A percentile compares a stretch with the other conserved stretches of the same genome.
phyloP scores from a whole-genome alignment of 2,888 invertebrate genomes.

The Leptarthrus brevirostris region DNA sequence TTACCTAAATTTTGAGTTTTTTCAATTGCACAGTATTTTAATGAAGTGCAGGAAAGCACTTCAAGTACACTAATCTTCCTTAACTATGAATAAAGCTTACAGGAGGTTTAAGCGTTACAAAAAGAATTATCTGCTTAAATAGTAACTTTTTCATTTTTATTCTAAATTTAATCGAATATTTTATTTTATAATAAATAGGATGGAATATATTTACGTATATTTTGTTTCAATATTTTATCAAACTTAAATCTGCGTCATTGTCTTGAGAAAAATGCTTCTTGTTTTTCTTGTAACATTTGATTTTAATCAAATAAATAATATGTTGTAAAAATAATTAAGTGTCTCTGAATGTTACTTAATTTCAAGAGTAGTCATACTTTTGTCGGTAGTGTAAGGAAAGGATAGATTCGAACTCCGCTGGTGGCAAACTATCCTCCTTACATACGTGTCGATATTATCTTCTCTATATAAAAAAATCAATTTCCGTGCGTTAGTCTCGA shows the following conservation, averaged over 20 bases:
- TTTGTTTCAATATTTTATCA: constrained; percentile 51
- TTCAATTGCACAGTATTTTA: constrained; percentile 32
- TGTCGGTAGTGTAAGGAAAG: too few species aligned
- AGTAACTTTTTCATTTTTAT: constrained; percentile 50
- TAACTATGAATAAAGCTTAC: constrained; percentile 51
- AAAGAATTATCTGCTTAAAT: constrained; percentile 51
- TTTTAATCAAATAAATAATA: too few species aligned
- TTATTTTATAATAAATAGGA: constrained; percentile 54
- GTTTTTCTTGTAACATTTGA: too few species aligned
- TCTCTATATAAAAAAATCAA: too few species aligned
- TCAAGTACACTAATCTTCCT: constrained; percentile 27
- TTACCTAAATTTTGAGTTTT: constrained; percentile 21
- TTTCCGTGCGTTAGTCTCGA: too few species aligned
- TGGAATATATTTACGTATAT: constrained; percentile 56
- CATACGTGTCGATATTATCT: too few species aligned
- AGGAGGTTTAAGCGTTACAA: constrained; percentile 52
- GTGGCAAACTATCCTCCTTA: too few species aligned
- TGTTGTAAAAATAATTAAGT: too few species aligned
- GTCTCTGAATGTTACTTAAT: too few species aligned
- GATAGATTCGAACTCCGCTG: too few species aligned
- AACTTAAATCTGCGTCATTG: neutral
- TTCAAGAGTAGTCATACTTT: too few species aligned
- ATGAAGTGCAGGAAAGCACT: constrained; percentile 12
- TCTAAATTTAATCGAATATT: constrained; percentile 51
- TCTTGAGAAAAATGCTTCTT: neutral